A percentile compares a stretch with the other conserved stretches of the same genome.
Evolutionary conservation across 2,797 vertebrate species (phyloP).

Genomic region (Anabacerthia variegaticeps): DNA sequence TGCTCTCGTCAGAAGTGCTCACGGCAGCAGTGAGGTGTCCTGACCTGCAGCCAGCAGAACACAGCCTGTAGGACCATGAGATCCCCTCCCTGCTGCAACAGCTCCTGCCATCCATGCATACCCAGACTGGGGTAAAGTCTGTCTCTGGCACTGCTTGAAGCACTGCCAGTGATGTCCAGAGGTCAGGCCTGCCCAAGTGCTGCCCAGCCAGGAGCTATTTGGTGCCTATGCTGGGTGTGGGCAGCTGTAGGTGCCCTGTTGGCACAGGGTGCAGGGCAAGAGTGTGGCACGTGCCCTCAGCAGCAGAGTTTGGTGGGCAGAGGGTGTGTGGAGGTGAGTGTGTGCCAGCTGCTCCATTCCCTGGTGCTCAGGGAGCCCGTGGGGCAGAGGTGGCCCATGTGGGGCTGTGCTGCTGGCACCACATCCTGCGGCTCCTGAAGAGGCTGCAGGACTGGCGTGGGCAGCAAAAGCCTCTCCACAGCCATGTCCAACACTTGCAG

Average conservation of each 20-base stretch:
- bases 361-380: not conserved
- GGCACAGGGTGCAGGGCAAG: not conserved
- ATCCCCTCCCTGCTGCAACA: not conserved
- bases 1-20: not conserved
- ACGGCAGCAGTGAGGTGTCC: not conserved
- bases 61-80: accelerated
- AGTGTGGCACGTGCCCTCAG: not conserved
- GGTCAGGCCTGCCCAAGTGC: not conserved
- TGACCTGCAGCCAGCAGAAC: not conserved
- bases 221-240: accelerated
- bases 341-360: not conserved
- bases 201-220: accelerated
- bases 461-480: not conserved
- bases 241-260: accelerated
- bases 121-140: not conserved
- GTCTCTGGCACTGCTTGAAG: not conserved
- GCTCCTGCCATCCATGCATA: not conserved
- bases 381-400: not conserved
- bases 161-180: accelerated
- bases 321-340: not conserved
- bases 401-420: not conserved
- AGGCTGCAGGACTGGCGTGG: not conserved
- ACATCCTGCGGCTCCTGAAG: not conserved
- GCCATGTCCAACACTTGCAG: not conserved
- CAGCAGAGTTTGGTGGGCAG: not conserved